phyloP scores from a whole-genome alignment of 1,140 invertebrate species.

The Akabosia matsudoensis region DNA sequence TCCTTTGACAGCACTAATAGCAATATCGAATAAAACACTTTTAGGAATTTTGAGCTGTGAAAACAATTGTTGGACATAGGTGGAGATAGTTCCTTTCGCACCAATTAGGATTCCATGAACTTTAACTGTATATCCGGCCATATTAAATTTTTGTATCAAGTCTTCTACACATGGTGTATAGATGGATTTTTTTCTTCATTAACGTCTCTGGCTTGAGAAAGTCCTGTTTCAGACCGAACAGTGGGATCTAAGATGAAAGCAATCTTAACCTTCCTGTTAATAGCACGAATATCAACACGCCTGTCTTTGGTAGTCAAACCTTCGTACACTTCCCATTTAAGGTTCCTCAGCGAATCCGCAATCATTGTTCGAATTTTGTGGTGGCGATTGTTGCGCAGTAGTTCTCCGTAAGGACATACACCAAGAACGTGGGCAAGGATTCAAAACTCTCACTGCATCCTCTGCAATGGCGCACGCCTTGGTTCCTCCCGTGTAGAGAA shows the following conservation, averaged over 20 bases:
- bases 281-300: neutral
- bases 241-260: neutral
- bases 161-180: neutral
- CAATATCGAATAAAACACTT: neutral
- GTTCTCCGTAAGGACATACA: neutral
- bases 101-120: neutral
- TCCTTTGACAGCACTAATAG: neutral
- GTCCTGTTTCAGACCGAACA: neutral
- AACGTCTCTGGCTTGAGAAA: neutral
- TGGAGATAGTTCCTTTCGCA: neutral
- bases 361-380: neutral
- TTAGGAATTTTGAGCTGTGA: neutral
- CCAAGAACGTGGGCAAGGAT: neutral
- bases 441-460: neutral
- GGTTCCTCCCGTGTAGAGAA: neutral
- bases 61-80: neutral
- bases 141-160: neutral
- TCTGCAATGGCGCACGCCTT: neutral
- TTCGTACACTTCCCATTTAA: neutral
- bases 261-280: neutral
- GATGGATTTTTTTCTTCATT: neutral
- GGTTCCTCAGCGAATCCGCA: neutral
- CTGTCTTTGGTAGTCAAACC: neutral
- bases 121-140: neutral
- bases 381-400: neutral